Base-by-base conservation (phyloP, 2,888 invertebrate species). In the Tetramorium bicarinatum region DNA sequence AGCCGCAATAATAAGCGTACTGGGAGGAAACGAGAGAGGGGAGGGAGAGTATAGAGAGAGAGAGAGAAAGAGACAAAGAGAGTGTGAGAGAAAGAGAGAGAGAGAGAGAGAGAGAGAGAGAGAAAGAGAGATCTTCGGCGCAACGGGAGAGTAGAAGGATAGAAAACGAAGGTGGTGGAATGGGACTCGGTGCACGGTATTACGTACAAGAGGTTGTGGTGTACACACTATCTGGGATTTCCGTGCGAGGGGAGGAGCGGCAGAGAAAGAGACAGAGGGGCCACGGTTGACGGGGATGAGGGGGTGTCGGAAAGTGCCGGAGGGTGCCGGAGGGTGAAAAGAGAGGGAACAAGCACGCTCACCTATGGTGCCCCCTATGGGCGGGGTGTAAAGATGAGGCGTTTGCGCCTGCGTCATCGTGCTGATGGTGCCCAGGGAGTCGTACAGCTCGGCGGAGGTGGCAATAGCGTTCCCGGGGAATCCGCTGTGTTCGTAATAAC, bases 381-480 rank as follows among this genome's bases (percentile, higher is more conserved):
- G 97, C 88, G 98, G 97, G 87, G 98, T 97, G 94, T 98, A 98
- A 9, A 98, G 96, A 92, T 96, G 96, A 89, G 96, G 96, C 77
- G 96, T 96, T 91, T 97, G 97, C 34, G 97, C 96, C 86, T 97
- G 97, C 91, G 97, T 96, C 96, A 97, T 97, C 88, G 96, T 96
- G 93, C 96, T 96, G 95, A 97, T 97, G 93, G 97, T 96, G 94
- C 96, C 96, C 94, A 97, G 96, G 93, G 97, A 96, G 94, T 97
- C 97, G 95, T 97, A 97, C 89, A 97, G 93, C 95, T 96, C 96
- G 52, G 96, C 95, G 90, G 96, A 95, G 91, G 96, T 95, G 90
- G 95, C 94, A 93, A 93, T 95, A 89, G 93, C 93, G 90, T 94
- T 94, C 93, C 94, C 93, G 92, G 94, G 93, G 90, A 94, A 94